Evolutionary conservation across 2,113 vertebrate species (phyloP), one percentile per base, ranked within the genome.

Genomic region (Pterocles orientalis): DNA sequence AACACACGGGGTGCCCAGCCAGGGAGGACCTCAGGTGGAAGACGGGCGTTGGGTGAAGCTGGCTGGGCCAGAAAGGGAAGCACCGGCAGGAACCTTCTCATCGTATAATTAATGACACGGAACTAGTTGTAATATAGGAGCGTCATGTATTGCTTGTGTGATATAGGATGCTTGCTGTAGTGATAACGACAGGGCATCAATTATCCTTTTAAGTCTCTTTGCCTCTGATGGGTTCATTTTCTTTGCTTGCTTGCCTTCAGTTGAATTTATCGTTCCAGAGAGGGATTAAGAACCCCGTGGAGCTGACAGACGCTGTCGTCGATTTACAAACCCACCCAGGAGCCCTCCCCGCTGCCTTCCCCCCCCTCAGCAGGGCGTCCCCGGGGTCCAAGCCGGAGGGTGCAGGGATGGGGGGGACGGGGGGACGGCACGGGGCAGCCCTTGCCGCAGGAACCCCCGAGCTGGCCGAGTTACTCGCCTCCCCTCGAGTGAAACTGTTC

Each of bases 241-340:
- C 61, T 72, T 68, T 64, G 54, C 73, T 91, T 57, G 33, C 80
- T 58, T 77, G 50, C 70, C 48, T 75, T 57, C 65, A 45, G 34
- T 29, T 71, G 57, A 71, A 84, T 70, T 71, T 47, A 28, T 29
- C 57, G 53, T 7, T 64, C 64, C n/a, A 15, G 39, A 51, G 54
- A 2, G 5, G 54, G 23, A 73, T 36, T 23, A 36, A 53, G 54
- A 71, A 51, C 34, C 18, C 53, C 2, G 2, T 2, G 0, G 57
- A 29, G 26, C 12, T 2, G 2, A 75, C 2, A 1, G 29, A 43
- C 1, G 0, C 56, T 2, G 2, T 20, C 1, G 1, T 14, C 2
- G 2, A 43, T 33, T 34, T 12, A 11, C 48, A 73, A 19, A 50
- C 16, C n/a, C 28, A 14, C 7, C 6, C 18, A 9, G 36, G 34